phyloP scores from a whole-genome alignment of 2,888 invertebrate genomes.

The Apotomis capreana region DNA sequence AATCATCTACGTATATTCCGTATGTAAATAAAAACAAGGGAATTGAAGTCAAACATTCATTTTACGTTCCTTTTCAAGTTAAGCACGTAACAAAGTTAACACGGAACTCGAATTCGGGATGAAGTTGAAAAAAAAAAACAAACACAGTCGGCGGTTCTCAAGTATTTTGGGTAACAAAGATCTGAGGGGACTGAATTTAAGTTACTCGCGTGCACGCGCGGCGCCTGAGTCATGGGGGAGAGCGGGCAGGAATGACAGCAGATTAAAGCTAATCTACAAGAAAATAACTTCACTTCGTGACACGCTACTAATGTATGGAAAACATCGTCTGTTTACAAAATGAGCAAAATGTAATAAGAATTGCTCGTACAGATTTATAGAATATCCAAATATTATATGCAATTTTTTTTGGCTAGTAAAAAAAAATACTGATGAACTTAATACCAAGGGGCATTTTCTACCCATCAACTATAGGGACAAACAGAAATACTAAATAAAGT shows the following conservation, averaged over 20 bases:
- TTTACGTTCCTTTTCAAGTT: constrained; percentile 45
- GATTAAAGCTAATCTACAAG: not conserved
- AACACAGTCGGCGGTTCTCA: constrained; percentile 57
- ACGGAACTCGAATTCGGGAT: constrained; percentile 56
- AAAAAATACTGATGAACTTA: no score
- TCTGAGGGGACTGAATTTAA: constrained; percentile 63
- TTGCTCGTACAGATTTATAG: no score
- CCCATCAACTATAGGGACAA: no score
- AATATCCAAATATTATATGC: no score
- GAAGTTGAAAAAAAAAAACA: constrained; percentile 64
- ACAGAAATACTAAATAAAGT: no score
- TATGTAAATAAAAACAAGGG: constrained; percentile 32
- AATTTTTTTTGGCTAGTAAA: no score
- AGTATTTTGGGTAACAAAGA: constrained; percentile 71
- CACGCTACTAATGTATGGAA: no score
- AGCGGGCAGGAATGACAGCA: constrained; percentile 42
- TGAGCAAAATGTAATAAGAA: no score
- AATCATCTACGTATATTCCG: constrained; percentile 23
- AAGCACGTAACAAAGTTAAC: constrained; percentile 58
- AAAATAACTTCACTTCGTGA: no score
- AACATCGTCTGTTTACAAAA: no score
- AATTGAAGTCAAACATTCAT: constrained; percentile 40
- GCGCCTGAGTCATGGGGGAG: constrained; percentile 43
- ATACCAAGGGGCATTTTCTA: no score
- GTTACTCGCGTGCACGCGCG: constrained; percentile 60